These are phyloP conservation scores for Ips typographus DNA, from an alignment of 1,140 invertebrate species.

Conservation along the genomic window DNA sequence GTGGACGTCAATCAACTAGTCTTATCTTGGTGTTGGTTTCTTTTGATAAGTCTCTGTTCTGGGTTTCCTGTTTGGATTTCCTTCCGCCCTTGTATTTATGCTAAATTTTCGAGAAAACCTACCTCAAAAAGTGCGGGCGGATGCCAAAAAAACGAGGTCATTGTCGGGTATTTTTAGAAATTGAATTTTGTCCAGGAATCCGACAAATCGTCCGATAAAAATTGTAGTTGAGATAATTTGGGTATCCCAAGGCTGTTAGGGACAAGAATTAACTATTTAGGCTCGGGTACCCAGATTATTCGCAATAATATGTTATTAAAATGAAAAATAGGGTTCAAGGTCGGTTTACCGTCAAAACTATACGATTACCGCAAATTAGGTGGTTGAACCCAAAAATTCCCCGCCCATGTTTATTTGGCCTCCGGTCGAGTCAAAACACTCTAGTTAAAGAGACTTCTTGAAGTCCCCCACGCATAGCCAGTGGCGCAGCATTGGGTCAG, in stretches of 20 bases:
- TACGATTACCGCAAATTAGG: background rate
- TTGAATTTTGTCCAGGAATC: background rate
- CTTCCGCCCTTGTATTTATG: too few species aligned
- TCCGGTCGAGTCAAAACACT: constrained; percentile 6
- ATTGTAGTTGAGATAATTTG: background rate
- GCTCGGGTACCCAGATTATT: too few species aligned
- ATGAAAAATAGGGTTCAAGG: background rate
- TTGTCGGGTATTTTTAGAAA: constrained; percentile 2
- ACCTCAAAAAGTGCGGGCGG: background rate
- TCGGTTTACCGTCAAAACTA: constrained; percentile 1
- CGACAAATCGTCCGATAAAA: background rate
- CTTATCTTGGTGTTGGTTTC: too few species aligned
- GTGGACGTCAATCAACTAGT: too few species aligned
- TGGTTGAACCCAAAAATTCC: background rate
- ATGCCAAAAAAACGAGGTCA: background rate
- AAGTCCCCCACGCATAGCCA: background rate
- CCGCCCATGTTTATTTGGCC: constrained; percentile 3
- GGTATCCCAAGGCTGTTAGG: too few species aligned
- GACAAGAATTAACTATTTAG: too few species aligned
- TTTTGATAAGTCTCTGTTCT: too few species aligned
- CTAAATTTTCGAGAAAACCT: background rate
- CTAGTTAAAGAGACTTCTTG: background rate
- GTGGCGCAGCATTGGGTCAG: background rate
- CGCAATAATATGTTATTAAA: too few species aligned
- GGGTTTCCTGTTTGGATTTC: too few species aligned